These are phyloP conservation scores for Brachyistius frenatus DNA, from an alignment of 2,113 vertebrate genomes.

Conservation along the genomic window DNA sequence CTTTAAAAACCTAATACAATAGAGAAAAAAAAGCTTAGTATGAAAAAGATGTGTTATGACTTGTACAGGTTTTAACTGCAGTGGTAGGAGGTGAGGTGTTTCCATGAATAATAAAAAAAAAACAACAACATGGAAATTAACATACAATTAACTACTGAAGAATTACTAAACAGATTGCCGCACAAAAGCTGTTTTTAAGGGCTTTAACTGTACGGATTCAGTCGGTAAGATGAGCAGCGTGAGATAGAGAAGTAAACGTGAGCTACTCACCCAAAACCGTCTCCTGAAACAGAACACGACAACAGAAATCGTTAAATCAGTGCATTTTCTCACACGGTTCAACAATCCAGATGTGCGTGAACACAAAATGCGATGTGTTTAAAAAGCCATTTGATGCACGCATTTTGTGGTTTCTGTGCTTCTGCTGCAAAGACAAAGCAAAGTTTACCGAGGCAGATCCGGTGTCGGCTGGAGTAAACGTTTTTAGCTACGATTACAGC, in stretches of 20 bases:
- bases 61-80: too few species aligned
- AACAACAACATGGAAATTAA: too few species aligned
- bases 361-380: too few species aligned
- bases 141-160: too few species aligned
- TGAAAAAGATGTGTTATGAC: too few species aligned
- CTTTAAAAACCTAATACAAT: too few species aligned
- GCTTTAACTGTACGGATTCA: background rate
- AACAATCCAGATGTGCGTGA: too few species aligned
- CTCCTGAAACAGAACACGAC: constrained; percentile 68
- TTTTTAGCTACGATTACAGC: constrained; percentile 69
- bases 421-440: background rate
- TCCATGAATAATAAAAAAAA: too few species aligned
- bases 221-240: background rate
- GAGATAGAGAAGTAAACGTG: background rate
- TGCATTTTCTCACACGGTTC: background rate
- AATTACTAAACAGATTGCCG: background rate
- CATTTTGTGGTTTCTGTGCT: background rate
- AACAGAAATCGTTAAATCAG: constrained; percentile 10
- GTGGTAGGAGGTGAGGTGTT: too few species aligned
- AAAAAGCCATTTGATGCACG: too few species aligned
- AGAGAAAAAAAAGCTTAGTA: too few species aligned
- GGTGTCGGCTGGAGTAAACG: constrained; percentile 74
- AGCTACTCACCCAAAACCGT: constrained; percentile 80
- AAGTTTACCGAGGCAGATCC: constrained; percentile 81
- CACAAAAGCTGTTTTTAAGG: background rate